Evolutionary conservation across 2,113 vertebrate genomes (phyloP).

Genomic region (Galemys pyrenaicus): DNA sequence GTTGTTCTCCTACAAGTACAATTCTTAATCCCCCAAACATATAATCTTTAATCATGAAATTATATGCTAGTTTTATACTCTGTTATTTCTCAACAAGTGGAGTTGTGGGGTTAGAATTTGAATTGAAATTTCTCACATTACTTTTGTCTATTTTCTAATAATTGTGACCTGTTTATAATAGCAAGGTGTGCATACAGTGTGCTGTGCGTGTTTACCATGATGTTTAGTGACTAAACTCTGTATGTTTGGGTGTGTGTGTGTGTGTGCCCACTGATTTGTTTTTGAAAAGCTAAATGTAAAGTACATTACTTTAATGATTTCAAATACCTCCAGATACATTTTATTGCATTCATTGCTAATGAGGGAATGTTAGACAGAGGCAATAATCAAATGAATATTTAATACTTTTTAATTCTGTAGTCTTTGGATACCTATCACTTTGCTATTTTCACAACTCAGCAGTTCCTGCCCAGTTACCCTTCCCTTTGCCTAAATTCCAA

Average conservation of each 20-base stretch:
- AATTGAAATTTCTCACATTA: neutral
- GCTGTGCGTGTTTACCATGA: accelerated
- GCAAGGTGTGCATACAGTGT: neutral
- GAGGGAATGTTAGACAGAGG: neutral
- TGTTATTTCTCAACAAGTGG: neutral
- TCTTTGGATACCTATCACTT: neutral
- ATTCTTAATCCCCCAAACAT: neutral
- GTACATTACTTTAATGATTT: neutral
- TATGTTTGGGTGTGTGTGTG: neutral
- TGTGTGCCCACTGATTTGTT: neutral
- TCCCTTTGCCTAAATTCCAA: neutral
- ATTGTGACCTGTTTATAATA: neutral
- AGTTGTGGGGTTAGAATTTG: neutral
- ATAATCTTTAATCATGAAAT: neutral
- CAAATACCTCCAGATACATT: neutral
- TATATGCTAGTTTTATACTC: neutral
- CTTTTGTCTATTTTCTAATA: neutral
- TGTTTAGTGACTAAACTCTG: neutral
- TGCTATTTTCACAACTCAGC: neutral
- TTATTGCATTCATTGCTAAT: neutral
- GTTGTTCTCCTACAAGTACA: no score
- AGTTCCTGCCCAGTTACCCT: neutral
- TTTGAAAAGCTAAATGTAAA: neutral
- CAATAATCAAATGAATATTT: neutral
- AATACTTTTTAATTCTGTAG: neutral